Base-by-base conservation (phyloP, 1,140 invertebrate species). In the Temnothorax curvispinosus region DNA sequence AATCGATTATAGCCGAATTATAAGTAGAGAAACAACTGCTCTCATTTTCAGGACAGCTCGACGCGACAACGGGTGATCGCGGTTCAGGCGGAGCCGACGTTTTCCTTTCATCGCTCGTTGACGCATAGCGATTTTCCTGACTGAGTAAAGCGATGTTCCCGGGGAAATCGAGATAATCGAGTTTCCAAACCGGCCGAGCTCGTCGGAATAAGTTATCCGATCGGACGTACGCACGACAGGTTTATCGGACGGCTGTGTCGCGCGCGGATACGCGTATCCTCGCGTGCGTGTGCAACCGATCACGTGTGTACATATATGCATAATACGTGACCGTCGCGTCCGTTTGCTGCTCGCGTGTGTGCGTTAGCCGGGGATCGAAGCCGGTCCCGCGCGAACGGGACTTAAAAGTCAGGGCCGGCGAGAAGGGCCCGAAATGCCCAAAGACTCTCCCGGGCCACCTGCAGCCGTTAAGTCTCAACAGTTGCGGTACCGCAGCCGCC, bases 401-500 rank as follows among this genome's bases (percentile, higher is more conserved):
- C 58, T 76, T 76, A 88, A 86, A 86, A 86, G 76, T 86, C 52
- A 52, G 85, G 74, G 27, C 81, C 35, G 58, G 32, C 71, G 50
- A 80, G 81, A 82, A 87, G 67, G 72, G 67, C 50, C 62, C 58
- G 50, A 80, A 86, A 58, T 88, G 54, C 86, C 74, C 84, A 91
- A 81, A 72, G 89, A 90, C 86, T 88, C 85, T 58, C 4, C 35
- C 72, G 69, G 78, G 87, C 88, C 91, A 93, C 93, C 90, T 92
- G 93, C 93, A 90, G 89, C 91, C 90, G 91, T 94, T 92, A 90
- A 93, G 91, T 93, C 91, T 92, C 92, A 93, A 92, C 92, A 91
- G 90, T 93, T 90, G 92, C 86, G 90, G 76, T 88, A 82, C 77
- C 74, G 87, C 93, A 94, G 93, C 93, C 93, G 93, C 92, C 91